Evolutionary conservation across 2,888 invertebrate genomes (phyloP), one percentile per base, ranked within the genome.

Genomic region (Drosophila acutilabella): DNA sequence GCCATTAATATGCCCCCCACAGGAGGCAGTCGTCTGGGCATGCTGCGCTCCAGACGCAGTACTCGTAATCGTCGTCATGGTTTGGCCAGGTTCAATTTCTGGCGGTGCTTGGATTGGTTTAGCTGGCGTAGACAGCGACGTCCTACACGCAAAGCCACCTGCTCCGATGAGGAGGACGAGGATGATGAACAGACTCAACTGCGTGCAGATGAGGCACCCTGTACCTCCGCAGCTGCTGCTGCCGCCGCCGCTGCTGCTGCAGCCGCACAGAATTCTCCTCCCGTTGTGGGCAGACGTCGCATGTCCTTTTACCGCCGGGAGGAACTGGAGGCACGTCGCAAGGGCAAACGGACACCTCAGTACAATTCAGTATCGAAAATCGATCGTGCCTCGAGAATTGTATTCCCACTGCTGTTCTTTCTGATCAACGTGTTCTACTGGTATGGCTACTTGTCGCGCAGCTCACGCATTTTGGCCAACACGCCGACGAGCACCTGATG

Each of bases 331-430:
- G 92, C 90, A 44, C 86, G 91, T 4, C 87, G 90, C 66, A 91
- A 90, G 62, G 91, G 92, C 60, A 92, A 92, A 73, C 87, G 91
- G 8, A 93, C 94, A 2, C 95, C 95, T 0, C 93, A 95, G 74
- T 95, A 95, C 85, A 96, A 96, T 92, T 96, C 96, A 26, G 96
- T 96, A 2, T 96, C 96, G 65, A 95, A 96, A 92, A 96, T 97
- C 74, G 97, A 97, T 92, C 93, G 95, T 18, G 95, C 95, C 16
- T 95, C 96, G 8, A 93, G 97, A 44, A 93, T 96, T 42, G 94
- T 96, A 30, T 97, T 97, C 90, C 97, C 97, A 0, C 85, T 96
- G 57, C 93, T 95, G 47, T 97, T 97, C 91, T 90, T 96, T 4
- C 93, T 95, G 11, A 96, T 97, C 78, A 96, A 97, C 91, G 92